A percentile compares a stretch with the other conserved stretches of the same genome.
These are phyloP conservation scores for Silvanus unidentatus DNA, from an alignment of 2,888 invertebrate species.

Conservation along the genomic window DNA sequence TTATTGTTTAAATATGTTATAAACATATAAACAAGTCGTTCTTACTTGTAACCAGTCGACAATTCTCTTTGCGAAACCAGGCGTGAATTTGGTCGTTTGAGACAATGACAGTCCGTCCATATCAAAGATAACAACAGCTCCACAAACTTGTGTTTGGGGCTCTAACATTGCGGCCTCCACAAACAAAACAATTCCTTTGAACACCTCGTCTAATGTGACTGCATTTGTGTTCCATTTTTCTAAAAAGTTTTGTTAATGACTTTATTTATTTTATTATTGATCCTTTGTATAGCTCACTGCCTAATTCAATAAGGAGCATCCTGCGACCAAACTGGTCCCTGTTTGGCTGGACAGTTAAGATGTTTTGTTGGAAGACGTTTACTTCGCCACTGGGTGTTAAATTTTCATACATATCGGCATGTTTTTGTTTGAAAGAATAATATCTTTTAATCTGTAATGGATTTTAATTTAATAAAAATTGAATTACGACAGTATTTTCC, in stretches of 20 bases:
- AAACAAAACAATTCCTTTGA: slow-evolving; percentile 74
- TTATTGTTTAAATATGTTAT: no score
- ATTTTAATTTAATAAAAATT: slow-evolving; percentile 4
- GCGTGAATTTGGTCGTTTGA: slow-evolving; percentile 82
- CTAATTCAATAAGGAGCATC: slow-evolving; percentile 70
- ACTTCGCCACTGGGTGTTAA: slow-evolving; percentile 67
- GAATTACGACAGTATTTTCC: no score
- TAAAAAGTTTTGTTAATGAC: slow-evolving; percentile 37
- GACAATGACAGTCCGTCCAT: slow-evolving; percentile 77
- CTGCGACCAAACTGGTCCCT: slow-evolving; percentile 75
- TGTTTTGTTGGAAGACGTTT: slow-evolving; percentile 73
- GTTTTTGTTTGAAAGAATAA: slow-evolving; percentile 75
- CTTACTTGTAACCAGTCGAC: slow-evolving; percentile 74
- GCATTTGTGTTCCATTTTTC: slow-evolving; percentile 81
- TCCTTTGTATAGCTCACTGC: slow-evolving; percentile 55
- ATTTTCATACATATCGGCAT: slow-evolving; percentile 64
- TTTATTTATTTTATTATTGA: background rate
- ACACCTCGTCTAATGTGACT: slow-evolving; percentile 72
- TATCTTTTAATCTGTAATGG: slow-evolving; percentile 66
- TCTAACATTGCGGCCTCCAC: slow-evolving; percentile 79
- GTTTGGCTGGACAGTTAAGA: slow-evolving; percentile 70
- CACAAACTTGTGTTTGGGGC: slow-evolving; percentile 68
- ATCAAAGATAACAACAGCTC: slow-evolving; percentile 76
- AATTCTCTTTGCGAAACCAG: slow-evolving; percentile 76
- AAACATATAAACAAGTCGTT: no score